Percentiles rank a stretch among this genome's conserved stretches.
Conservation (phyloP, 2,797 vertebrate genomes). For the Diceros bicornis region DNA sequence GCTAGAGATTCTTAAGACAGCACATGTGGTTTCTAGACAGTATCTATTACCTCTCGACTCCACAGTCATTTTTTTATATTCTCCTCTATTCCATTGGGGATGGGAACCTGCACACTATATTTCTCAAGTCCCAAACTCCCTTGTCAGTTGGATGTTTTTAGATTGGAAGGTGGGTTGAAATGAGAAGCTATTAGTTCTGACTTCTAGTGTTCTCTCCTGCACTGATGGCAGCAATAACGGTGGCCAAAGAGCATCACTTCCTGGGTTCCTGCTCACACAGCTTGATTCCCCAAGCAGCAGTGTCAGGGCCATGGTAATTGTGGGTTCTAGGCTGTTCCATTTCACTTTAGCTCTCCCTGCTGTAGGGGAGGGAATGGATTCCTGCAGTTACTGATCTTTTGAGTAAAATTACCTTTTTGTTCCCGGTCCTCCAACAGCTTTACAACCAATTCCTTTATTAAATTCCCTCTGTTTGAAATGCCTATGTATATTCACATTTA, state of each 20-base stretch:
- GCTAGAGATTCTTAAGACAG: background rate
- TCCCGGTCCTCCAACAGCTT: background rate
- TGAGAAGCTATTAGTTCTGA: background rate
- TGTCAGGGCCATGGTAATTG: background rate
- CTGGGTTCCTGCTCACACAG: background rate
- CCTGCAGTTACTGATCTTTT: background rate
- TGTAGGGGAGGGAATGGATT: background rate
- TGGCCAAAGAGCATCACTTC: background rate
- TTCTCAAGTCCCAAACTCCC: background rate
- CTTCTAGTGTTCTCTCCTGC: background rate
- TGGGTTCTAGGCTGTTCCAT: background rate
- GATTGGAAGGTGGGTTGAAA: background rate
- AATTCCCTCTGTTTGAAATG: slow-evolving; percentile 12
- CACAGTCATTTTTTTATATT: background rate
- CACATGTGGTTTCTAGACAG: background rate
- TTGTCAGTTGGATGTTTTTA: background rate
- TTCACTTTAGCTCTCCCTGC: background rate
- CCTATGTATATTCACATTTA: background rate
- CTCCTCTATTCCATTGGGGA: background rate
- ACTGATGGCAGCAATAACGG: fast-evolving
- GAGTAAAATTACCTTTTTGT: background rate
- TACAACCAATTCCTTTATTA: background rate
- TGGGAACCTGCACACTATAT: background rate
- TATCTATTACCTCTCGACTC: background rate
- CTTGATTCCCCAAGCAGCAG: background rate